phyloP scores from a whole-genome alignment of 2,888 invertebrate species.

The Drosophila infuscata region DNA sequence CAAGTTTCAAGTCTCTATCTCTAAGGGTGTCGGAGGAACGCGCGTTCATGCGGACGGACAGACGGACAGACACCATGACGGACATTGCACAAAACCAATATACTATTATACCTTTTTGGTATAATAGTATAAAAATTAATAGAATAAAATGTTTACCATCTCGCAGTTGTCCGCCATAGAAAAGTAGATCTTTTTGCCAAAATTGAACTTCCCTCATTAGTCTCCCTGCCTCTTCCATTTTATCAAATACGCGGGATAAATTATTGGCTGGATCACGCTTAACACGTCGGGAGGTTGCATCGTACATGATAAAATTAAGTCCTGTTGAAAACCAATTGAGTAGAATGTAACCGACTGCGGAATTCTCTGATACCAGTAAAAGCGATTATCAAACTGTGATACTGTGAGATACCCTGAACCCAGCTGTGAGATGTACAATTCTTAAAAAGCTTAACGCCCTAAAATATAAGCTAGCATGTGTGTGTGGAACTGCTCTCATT shows the following conservation, averaged over 20 bases:
- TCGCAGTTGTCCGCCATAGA: constrained; percentile 90
- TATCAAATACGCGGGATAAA: constrained; percentile 90
- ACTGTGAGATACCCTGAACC: not conserved
- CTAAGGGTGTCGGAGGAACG: too few species aligned
- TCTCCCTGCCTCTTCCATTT: constrained; percentile 88
- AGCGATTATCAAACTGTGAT: not conserved
- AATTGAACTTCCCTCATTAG: constrained; percentile 88
- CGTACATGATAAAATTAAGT: not conserved
- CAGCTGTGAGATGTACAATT: too few species aligned
- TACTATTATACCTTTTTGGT: too few species aligned
- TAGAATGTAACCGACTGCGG: not conserved
- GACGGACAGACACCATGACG: not conserved
- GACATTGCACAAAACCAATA: too few species aligned
- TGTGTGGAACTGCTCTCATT: not conserved
- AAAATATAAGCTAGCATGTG: not conserved
- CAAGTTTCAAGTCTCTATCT: too few species aligned
- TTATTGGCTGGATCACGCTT: constrained; percentile 66
- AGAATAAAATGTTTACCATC: constrained; percentile 86
- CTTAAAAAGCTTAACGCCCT: not conserved
- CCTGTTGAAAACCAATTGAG: not conserved
- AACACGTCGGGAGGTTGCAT: not conserved
- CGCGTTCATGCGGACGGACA: not conserved
- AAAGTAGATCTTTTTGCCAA: constrained; percentile 88
- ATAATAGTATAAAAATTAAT: too few species aligned
- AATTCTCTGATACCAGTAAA: not conserved